These are phyloP conservation scores for Pseudoatta argentina DNA, from an alignment of 1,140 invertebrate genomes.

Conservation along the genomic window DNA sequence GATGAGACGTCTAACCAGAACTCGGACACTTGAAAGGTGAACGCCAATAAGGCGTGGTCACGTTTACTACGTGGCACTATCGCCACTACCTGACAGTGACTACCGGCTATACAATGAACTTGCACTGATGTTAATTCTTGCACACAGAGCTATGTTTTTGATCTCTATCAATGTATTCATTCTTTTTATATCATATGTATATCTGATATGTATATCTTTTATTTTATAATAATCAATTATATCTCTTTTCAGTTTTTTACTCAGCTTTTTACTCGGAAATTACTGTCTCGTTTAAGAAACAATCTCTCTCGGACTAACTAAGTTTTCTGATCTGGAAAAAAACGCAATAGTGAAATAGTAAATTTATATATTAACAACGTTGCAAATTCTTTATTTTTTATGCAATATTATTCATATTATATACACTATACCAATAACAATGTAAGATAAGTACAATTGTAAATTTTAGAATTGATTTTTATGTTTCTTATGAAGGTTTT, in stretches of 20 bases:
- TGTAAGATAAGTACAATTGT: too few relatives aligned
- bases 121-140: slow-evolving; percentile 30
- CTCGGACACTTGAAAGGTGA: slow-evolving; percentile 56
- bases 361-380: background rate
- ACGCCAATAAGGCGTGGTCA: slow-evolving; percentile 68
- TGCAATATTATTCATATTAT: background rate
- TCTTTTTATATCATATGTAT: too few relatives aligned
- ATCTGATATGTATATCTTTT: background rate
- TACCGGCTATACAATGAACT: slow-evolving; percentile 48
- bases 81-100: slow-evolving; percentile 19
- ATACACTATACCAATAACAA: too few relatives aligned
- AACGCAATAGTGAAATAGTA: background rate
- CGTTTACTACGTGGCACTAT: slow-evolving; percentile 48
- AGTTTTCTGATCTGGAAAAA: background rate
- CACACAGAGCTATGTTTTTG: background rate
- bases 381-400: background rate
- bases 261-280: background rate
- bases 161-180: background rate
- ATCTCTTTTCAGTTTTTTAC: background rate
- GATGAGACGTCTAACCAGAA: slow-evolving; percentile 28
- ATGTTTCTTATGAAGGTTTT: background rate
- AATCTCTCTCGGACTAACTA: background rate
- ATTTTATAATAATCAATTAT: background rate
- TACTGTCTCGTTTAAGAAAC: background rate
- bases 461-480: background rate